phyloP scores from a whole-genome alignment of 1,140 invertebrate species.

The Papilio glaucus region DNA sequence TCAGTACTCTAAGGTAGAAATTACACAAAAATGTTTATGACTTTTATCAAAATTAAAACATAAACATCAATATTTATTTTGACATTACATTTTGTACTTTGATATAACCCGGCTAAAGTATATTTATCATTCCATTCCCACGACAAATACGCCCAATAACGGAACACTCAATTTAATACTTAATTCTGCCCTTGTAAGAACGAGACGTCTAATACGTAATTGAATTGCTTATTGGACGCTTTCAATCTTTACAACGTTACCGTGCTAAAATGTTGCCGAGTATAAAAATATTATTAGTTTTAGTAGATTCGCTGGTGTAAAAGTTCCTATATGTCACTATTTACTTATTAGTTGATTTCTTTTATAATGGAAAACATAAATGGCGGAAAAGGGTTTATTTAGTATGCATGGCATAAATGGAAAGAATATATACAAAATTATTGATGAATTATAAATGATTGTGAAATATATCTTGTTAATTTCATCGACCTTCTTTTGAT shows the following conservation, averaged over 20 bases:
- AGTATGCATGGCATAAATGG: no score
- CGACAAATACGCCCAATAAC: constrained; percentile 13
- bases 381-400: no score
- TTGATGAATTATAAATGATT: no score
- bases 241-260: background rate
- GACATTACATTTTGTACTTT: constrained; percentile 14
- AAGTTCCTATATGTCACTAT: no score
- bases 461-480: no score
- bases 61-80: constrained; percentile 52
- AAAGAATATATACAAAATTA: no score
- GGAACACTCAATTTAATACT: background rate
- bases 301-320: constrained; percentile 4
- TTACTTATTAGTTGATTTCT: no score
- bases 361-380: no score
- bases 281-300: background rate
- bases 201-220: background rate
- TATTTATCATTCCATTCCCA: background rate
- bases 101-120: constrained; percentile 16
- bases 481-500: no score
- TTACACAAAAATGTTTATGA: constrained; percentile 40
- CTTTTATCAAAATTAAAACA: constrained; percentile 41
- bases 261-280: background rate
- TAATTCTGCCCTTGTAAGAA: background rate
- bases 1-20: constrained; percentile 23
- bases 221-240: background rate